Evolutionary conservation across 2,797 vertebrate species (phyloP).

Genomic region (Tympanoctomys barrerae): DNA sequence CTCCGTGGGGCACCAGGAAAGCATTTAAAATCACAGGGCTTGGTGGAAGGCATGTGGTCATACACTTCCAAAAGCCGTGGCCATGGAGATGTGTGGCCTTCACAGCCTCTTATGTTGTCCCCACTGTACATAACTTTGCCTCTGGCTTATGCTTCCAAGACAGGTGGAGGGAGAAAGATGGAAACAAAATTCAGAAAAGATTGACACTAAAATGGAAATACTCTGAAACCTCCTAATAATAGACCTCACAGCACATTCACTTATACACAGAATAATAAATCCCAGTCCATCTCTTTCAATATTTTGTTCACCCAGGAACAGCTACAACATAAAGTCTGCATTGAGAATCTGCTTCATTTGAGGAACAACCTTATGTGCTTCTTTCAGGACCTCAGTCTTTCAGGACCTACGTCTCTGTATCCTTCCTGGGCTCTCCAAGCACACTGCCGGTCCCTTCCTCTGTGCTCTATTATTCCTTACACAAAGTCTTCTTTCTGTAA

Average conservation of each 20-base stretch:
- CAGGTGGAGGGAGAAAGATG: background rate
- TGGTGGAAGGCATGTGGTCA: background rate
- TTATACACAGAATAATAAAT: background rate
- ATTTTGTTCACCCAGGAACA: background rate
- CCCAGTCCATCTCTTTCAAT: background rate
- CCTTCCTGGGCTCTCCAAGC: background rate
- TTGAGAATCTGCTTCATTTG: background rate
- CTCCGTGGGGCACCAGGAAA: background rate
- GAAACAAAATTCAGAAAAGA: background rate
- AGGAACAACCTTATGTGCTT: background rate
- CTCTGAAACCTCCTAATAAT: background rate
- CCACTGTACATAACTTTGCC: background rate
- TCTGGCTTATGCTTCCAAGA: background rate
- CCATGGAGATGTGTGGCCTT: background rate
- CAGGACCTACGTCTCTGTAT: background rate
- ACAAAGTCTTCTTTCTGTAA: background rate
- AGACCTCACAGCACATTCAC: background rate
- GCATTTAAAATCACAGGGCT: background rate
- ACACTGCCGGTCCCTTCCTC: background rate
- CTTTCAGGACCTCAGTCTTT: background rate
- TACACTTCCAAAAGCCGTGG: background rate
- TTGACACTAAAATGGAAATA: background rate
- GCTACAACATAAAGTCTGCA: background rate
- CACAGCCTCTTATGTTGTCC: background rate
- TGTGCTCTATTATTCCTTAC: too few relatives aligned